Conservation (phyloP, 2,113 vertebrate genomes). For the Chamaea fasciata region DNA sequence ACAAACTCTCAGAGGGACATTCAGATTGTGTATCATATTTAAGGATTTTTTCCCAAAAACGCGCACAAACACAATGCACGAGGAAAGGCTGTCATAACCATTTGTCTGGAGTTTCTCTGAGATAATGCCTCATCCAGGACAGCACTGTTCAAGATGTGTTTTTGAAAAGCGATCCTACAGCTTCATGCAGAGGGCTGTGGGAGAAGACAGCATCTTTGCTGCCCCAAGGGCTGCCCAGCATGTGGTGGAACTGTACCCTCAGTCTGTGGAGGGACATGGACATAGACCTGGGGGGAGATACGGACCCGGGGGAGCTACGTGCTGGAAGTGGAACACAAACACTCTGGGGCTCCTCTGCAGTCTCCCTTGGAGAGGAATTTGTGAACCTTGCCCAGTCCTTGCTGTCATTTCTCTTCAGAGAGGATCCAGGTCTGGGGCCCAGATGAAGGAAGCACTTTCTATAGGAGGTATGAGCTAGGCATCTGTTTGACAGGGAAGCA, state of each 20-base stretch:
- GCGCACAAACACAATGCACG: neutral
- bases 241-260: neutral
- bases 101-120: neutral
- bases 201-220: neutral
- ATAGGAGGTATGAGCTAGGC: neutral
- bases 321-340: neutral
- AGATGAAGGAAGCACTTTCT: neutral
- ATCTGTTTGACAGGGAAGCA: neutral
- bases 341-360: neutral
- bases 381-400: neutral
- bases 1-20: neutral
- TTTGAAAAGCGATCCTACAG: neutral
- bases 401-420: neutral
- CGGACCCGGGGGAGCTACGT: neutral
- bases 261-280: neutral
- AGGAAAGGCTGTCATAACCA: neutral
- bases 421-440: neutral
- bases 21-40: neutral
- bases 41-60: neutral
- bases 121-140: neutral
- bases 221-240: neutral
- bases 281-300: too few species aligned
- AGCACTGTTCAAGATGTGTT: neutral
- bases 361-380: neutral
- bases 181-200: neutral